phyloP scores from a whole-genome alignment of 2,888 invertebrate species.

The Microchrysa polita region DNA sequence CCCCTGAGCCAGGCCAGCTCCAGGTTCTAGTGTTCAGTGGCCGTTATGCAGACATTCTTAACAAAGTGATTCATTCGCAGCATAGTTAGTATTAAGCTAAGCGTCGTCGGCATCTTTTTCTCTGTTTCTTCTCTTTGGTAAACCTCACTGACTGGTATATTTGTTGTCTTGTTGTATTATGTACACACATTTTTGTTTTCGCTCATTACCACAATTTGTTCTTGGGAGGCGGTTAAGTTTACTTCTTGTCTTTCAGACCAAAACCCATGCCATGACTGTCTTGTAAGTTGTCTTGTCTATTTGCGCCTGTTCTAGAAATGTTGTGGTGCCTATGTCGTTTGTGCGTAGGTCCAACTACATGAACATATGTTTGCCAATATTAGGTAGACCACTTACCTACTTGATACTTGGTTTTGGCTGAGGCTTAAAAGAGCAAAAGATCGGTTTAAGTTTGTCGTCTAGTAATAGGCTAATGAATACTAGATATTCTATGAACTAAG shows the following conservation, averaged over 20 bases:
- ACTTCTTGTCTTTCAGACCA: constrained; percentile 17
- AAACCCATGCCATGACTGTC: no score
- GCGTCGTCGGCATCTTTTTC: constrained; percentile 24
- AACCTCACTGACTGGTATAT: neutral
- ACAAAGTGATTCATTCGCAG: constrained; percentile 27
- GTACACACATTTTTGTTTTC: constrained; percentile 30
- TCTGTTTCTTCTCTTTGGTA: neutral
- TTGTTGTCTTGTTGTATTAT: constrained; percentile 8
- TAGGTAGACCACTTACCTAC: constrained; percentile 37
- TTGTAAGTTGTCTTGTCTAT: neutral
- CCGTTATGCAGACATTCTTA: constrained; percentile 39
- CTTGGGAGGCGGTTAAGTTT: constrained; percentile 30
- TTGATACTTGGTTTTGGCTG: constrained; percentile 32
- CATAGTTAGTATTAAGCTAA: no score
- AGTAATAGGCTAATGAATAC: constrained; percentile 5
- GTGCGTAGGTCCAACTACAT: constrained; percentile 27
- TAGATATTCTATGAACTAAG: constrained; percentile 28
- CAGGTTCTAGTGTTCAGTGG: neutral
- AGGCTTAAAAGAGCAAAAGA: no score
- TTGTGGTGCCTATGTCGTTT: neutral
- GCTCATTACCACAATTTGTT: constrained; percentile 40
- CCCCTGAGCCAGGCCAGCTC: constrained; percentile 6
- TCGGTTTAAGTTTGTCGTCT: neutral
- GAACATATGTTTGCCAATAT: constrained; percentile 37
- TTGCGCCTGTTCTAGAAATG: neutral